Percentiles rank a stretch among this genome's conserved stretches.
Conservation (phyloP, 2,113 vertebrate genomes). For the Gobiocypris rarus region DNA sequence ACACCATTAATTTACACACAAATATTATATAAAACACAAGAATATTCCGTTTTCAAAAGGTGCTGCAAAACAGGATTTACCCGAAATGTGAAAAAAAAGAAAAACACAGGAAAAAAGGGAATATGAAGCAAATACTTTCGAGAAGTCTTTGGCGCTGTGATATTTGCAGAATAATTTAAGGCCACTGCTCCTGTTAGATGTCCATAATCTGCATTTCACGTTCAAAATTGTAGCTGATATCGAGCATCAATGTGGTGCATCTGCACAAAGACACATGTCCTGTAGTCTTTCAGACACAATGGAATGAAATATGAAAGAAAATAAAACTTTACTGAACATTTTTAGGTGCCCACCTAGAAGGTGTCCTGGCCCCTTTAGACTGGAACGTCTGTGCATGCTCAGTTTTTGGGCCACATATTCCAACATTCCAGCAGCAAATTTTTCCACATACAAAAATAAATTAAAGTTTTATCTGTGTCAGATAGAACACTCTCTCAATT, state of each 20-base stretch:
- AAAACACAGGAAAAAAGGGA: not conserved
- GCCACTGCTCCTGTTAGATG: not conserved
- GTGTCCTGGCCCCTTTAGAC: not conserved
- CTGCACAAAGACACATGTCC: not conserved
- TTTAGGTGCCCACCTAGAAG: not conserved
- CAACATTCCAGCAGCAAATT: constrained; percentile 67
- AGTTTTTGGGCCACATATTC: constrained; percentile 49
- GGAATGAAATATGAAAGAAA: not conserved
- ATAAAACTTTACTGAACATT: constrained; percentile 13
- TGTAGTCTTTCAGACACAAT: not conserved
- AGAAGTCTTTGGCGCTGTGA: constrained; percentile 56
- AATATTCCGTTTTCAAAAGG: not conserved
- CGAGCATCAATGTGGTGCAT: not conserved
- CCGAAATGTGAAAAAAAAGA: no score
- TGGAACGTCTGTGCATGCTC: constrained; percentile 39
- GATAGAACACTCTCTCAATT: constrained; percentile 42
- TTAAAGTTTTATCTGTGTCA: constrained; percentile 62
- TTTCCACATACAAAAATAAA: constrained; percentile 75
- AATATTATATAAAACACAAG: no score
- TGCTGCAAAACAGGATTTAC: constrained; percentile 1
- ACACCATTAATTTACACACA: not conserved
- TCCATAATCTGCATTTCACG: constrained; percentile 26
- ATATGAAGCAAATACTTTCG: constrained; percentile 47
- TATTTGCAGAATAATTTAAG: constrained; percentile 11
- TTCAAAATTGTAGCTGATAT: constrained; percentile 3